phyloP scores from a whole-genome alignment of 2,888 invertebrate genomes.

The Drosophila pseudotalamancana region DNA sequence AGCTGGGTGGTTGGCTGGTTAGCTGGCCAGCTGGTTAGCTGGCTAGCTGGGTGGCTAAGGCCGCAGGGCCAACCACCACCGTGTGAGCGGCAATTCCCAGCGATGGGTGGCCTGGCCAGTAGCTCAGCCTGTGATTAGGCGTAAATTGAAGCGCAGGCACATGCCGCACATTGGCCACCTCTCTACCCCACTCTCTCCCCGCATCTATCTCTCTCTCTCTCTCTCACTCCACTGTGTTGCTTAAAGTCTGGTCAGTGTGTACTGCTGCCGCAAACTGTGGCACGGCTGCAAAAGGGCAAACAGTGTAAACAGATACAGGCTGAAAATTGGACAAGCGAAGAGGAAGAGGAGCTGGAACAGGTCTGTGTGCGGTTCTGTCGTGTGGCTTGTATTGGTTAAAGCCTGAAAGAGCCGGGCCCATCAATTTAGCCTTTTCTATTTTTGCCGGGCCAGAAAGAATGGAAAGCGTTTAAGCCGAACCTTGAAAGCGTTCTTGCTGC shows the following conservation, averaged over 20 bases:
- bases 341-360: not conserved
- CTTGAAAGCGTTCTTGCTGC: conserved; percentile 5
- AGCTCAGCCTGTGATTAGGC: conserved; percentile 46
- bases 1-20: not conserved
- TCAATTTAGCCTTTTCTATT: conserved; percentile 39
- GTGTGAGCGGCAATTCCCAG: conserved; percentile 21
- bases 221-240: conserved; percentile 2
- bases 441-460: not conserved
- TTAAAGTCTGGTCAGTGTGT: not conserved
- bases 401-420: conserved; percentile 34
- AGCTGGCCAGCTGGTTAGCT: conserved; percentile 23
- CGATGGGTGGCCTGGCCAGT: conserved; percentile 23
- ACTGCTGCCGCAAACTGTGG: conserved; percentile 9
- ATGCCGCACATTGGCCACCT: conserved; percentile 19
- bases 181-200: too few relatives aligned
- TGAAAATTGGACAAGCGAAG: conserved; percentile 47
- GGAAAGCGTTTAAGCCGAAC: conserved; percentile 18
- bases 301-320: conserved; percentile 74
- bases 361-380: conserved; percentile 26
- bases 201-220: too few relatives aligned
- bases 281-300: conserved; percentile 60
- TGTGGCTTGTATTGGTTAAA: conserved; percentile 47
- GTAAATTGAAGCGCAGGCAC: conserved; percentile 59
- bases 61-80: conserved; percentile 22
- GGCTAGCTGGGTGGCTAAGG: conserved; percentile 1